Conservation (phyloP, 2,113 vertebrate genomes). For the Chionodraco myersi region DNA sequence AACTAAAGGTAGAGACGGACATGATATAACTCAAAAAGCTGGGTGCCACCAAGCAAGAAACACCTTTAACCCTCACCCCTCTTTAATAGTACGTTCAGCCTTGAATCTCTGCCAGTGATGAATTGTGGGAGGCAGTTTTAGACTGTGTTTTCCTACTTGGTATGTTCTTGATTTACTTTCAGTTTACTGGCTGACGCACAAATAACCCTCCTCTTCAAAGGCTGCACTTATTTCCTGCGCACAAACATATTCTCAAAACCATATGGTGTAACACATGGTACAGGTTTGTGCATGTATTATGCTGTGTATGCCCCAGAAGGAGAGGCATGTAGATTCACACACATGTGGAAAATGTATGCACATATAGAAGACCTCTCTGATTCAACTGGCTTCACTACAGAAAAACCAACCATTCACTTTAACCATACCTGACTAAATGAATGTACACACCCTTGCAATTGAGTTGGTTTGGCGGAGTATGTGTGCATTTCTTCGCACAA, state of each 20-base stretch:
- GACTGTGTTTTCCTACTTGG: neutral
- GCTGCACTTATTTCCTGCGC: neutral
- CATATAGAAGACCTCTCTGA: neutral
- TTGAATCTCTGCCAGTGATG: neutral
- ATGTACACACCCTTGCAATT: neutral
- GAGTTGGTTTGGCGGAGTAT: neutral
- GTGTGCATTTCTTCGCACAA: neutral
- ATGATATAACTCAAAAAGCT: neutral
- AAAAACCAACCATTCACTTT: neutral
- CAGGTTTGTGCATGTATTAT: neutral
- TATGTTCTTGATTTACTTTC: conserved; percentile 22
- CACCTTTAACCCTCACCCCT: neutral
- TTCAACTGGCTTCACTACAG: neutral
- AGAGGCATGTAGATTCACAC: neutral
- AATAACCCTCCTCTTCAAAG: conserved; percentile 14
- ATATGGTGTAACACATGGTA: neutral
- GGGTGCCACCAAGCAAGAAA: neutral
- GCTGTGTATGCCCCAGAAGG: neutral
- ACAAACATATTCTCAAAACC: conserved; percentile 3
- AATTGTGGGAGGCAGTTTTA: neutral
- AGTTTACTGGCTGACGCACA: neutral
- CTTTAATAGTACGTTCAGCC: neutral
- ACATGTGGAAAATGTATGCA: neutral
- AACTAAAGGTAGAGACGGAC: neutral
- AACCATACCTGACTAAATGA: neutral